phyloP scores from a whole-genome alignment of 2,888 invertebrate genomes.

The Augiades crinisus region DNA sequence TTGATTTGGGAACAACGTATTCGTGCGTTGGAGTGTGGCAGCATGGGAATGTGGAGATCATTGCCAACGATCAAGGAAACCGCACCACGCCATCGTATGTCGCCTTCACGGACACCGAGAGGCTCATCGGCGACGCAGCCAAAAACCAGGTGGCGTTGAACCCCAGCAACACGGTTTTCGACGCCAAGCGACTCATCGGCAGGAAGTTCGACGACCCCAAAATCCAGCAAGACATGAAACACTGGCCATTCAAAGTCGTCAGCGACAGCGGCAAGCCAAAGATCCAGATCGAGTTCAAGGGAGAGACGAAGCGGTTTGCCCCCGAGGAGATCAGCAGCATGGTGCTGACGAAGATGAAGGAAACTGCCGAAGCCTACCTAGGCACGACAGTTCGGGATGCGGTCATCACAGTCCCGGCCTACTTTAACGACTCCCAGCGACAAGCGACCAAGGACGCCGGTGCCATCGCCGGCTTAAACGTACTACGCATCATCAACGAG shows the following conservation, averaged over 20 bases:
- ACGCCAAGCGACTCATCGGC: constrained; percentile 89
- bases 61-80: constrained; percentile 85
- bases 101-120: constrained; percentile 87
- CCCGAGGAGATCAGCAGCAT: constrained; percentile 85
- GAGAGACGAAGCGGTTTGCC: constrained; percentile 79
- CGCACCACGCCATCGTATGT: constrained; percentile 87
- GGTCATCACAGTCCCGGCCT: constrained; percentile 88
- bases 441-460: constrained; percentile 95
- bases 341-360: constrained; percentile 90
- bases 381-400: constrained; percentile 83
- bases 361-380: constrained; percentile 84
- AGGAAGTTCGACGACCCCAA: constrained; percentile 85
- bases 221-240: constrained; percentile 87
- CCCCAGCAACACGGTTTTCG: constrained; percentile 86
- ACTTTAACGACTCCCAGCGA: constrained; percentile 87
- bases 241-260: constrained; percentile 88
- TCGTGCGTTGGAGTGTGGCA: constrained; percentile 50
- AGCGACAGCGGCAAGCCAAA: constrained; percentile 83
- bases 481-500: constrained; percentile 90
- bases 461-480: constrained; percentile 91
- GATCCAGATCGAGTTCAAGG: constrained; percentile 82
- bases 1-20: constrained; percentile 60
- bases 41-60: constrained; percentile 85
- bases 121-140: constrained; percentile 86
- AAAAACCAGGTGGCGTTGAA: constrained; percentile 84